Base-by-base conservation (phyloP, 2,797 vertebrate species). In the Melanotaenia parkinsoni region DNA sequence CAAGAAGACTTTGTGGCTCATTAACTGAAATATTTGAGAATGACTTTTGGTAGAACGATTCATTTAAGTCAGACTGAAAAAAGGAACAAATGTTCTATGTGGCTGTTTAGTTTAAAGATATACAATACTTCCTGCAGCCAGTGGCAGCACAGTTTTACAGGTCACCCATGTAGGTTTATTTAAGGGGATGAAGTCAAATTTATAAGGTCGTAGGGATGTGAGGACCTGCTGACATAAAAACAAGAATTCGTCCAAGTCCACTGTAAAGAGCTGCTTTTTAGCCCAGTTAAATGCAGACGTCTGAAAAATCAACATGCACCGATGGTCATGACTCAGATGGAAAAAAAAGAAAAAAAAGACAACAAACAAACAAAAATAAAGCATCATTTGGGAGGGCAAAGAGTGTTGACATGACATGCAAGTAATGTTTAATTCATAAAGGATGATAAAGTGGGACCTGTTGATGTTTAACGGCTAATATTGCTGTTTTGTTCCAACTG, bases 381-480 rank as follows among this genome's bases (percentile, higher is more conserved):
- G 11, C 2, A 18, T 43, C n/a, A 22, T 14, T 14, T 16, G 11
- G 40, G 30, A 22, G 35, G 50, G 16, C 0, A 2, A 56, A 54
- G 24, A 38, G 11, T 38, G 35, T 68, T 56, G 20, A 16, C 20
- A 58, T 50, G 60, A 77, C 28, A 6, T 30, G 14, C 5, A 53
- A 8, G 40, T 13, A 6, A 20, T 33, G 18, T 66, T 75, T 62
- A 5, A 63, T 54, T 71, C n/a, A 57, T 32, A 6, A 16, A 57
- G 4, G 5, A 26, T 5, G n/a, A 9, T 7, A 3, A 70, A 53
- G 43, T 3, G 16, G 11, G 38, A 33, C 22, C 24, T 77, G 67
- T 54, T 61, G 35, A 54, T 69, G 53, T 69, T 76, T 65, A 33
- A 43, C 16, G 65, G 71, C 38, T 63, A 50, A 82, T 10, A 20